Percentiles rank a stretch among this genome's conserved stretches.
phyloP scores from a whole-genome alignment of 2,797 vertebrate genomes.

The Morelia viridis region DNA sequence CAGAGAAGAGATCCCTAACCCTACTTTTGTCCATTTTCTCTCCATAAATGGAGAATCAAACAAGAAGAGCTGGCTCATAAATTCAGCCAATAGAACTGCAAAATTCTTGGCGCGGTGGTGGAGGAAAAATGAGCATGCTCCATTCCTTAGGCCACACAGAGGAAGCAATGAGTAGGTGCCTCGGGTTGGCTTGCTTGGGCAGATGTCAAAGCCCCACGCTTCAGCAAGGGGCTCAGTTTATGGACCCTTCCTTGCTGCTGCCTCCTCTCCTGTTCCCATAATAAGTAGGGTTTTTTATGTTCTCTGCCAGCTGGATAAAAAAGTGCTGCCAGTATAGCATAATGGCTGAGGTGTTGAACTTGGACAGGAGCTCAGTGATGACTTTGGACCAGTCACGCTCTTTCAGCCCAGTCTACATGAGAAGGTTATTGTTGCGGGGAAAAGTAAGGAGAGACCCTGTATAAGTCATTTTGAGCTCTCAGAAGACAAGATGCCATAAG shows the following conservation, averaged over 20 bases:
- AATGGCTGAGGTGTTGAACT: neutral
- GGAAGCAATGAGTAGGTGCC: neutral
- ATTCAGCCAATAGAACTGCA: neutral
- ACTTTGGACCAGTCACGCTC: neutral
- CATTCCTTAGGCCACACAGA: neutral
- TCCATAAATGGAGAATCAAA: neutral
- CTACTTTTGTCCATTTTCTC: neutral
- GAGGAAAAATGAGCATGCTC: neutral
- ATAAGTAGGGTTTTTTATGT: neutral
- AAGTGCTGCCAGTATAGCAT: neutral
- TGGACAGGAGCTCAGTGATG: neutral
- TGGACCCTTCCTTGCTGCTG: neutral
- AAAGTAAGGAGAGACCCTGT: neutral
- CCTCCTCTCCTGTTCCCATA: neutral
- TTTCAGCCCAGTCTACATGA: neutral
- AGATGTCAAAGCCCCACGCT: neutral
- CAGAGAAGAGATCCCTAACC: neutral
- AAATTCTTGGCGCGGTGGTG: neutral
- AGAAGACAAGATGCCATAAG: neutral
- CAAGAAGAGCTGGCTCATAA: neutral
- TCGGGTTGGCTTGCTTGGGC: neutral
- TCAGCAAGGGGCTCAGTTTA: no score
- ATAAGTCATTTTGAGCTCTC: neutral
- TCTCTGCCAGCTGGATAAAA: neutral
- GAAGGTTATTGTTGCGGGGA: neutral